phyloP scores from a whole-genome alignment of 2,113 vertebrate species.

The Aspidoscelis tigris region DNA sequence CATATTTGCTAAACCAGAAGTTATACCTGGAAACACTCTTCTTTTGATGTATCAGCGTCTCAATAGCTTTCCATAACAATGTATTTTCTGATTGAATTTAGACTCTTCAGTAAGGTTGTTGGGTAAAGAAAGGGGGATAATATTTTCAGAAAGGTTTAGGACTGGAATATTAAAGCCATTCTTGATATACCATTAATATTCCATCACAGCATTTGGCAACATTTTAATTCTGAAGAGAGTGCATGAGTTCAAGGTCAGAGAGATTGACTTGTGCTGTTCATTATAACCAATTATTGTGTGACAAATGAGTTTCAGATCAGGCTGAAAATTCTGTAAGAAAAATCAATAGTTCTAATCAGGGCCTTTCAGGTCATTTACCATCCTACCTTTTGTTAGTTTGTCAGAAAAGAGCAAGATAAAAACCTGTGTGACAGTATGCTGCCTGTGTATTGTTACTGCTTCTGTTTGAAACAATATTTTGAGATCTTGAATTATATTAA shows the following conservation, averaged over 20 bases:
- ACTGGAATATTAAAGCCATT: conserved; percentile 71
- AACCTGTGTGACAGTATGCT: conserved; percentile 73
- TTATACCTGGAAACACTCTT: not conserved
- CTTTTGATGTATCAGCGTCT: conserved; percentile 38
- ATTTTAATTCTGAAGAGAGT: conserved; percentile 81
- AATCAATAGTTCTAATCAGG: conserved; percentile 90
- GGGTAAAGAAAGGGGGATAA: conserved; percentile 36
- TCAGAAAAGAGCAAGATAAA: conserved; percentile 83
- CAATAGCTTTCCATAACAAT: conserved; percentile 36
- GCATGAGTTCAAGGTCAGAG: conserved; percentile 85
- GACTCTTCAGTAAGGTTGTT: conserved; percentile 64
- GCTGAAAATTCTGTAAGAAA: conserved; percentile 85
- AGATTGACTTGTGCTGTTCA: conserved; percentile 82
- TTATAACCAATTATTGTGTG: conserved; percentile 87
- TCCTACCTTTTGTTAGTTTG: conserved; percentile 84
- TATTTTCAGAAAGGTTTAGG: conserved; percentile 55
- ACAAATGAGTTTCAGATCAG: conserved; percentile 85
- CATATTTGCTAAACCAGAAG: not conserved
- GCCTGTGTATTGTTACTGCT: conserved; percentile 62
- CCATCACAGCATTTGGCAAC: conserved; percentile 72
- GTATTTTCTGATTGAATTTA: conserved; percentile 15
- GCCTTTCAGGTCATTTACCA: conserved; percentile 81
- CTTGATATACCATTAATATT: conserved; percentile 80
- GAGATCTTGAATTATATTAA: conserved; percentile 76
- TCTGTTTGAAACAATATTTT: conserved; percentile 72